Evolutionary conservation across 2,113 vertebrate species (phyloP).

Genomic region (Mustelus asterias): DNA sequence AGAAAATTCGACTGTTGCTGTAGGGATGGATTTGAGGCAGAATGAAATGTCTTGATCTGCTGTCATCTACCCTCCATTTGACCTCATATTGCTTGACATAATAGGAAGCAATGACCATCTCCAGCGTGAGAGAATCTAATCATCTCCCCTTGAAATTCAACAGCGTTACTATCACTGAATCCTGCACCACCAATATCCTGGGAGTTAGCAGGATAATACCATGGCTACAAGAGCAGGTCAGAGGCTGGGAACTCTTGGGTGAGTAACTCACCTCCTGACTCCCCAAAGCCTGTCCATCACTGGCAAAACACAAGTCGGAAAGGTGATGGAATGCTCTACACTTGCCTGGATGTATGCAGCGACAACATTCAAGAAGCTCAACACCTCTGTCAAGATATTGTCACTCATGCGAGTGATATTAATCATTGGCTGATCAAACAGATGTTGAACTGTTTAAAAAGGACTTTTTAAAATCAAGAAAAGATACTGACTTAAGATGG

Average conservation of each 20-base stretch:
- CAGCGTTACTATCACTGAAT: background rate
- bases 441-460: too few species aligned
- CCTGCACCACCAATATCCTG: background rate
- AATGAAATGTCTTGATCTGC: background rate
- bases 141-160: background rate
- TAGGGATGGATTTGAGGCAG: background rate
- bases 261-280: background rate
- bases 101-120: background rate
- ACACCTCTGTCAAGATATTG: too few species aligned
- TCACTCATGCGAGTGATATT: too few species aligned
- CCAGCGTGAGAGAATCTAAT: background rate
- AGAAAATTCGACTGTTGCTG: background rate
- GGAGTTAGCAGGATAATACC: background rate
- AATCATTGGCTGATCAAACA: too few species aligned
- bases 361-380: background rate
- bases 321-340: background rate
- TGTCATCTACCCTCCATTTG: background rate
- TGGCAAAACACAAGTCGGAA: background rate
- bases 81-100: background rate
- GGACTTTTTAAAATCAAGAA: too few species aligned
- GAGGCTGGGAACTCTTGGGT: background rate
- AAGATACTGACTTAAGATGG: too few species aligned
- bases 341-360: background rate
- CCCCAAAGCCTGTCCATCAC: background rate
- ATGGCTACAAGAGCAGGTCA: background rate